Base-by-base conservation (phyloP, 2,113 vertebrate species). In the Okapia johnstoni region DNA sequence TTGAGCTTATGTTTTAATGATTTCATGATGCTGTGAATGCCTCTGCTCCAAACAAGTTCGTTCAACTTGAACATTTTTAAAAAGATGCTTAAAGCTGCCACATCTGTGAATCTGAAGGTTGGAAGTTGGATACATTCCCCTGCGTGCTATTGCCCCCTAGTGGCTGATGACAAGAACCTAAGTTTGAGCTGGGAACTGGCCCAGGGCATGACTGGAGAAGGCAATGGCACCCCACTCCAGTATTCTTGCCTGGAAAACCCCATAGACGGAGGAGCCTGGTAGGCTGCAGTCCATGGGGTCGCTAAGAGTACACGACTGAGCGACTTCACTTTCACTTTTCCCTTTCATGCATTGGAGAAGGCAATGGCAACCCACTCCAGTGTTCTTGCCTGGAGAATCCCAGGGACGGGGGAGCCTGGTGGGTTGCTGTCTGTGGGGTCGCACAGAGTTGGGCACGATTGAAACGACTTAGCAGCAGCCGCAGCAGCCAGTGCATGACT, bases 321-420 rank as follows among this genome's bases (percentile, higher is more conserved):
- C 8, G 1, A 66, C 33, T 66, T 66, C 63, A 36, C 63, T 66
- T 36, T n/a, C 33, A 66, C 0, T 66, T 66, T 66, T n/a, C 63
- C 19, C 63, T n/a, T 66, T 66, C 33, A 66, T 36, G 63, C 16
- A 5, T 10, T 66, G 33, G 63, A 66, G 8, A 66, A 66, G 17
- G 33, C 10, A 36, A n/a, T 21, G 16, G 63, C 63, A 70, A 11
- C n/a, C n/a, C 63, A 36, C 19, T 36, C n/a, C 63, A 70, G 9
- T 70, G n/a, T 70, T 70, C 63, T 70, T 70, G 17, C 63, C n/a
- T 21, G 9, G 63, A 70, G 63, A 36, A 70, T 36, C n/a, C 9
- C 63, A 23, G n/a, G n/a, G n/a, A 70, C 0, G 5, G n/a, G 17
- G 17, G 19, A 23, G 19, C n/a, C n/a, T 12, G 19, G 19, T 70